phyloP scores from a whole-genome alignment of 2,888 invertebrate species.

The Drosophila atripex region DNA sequence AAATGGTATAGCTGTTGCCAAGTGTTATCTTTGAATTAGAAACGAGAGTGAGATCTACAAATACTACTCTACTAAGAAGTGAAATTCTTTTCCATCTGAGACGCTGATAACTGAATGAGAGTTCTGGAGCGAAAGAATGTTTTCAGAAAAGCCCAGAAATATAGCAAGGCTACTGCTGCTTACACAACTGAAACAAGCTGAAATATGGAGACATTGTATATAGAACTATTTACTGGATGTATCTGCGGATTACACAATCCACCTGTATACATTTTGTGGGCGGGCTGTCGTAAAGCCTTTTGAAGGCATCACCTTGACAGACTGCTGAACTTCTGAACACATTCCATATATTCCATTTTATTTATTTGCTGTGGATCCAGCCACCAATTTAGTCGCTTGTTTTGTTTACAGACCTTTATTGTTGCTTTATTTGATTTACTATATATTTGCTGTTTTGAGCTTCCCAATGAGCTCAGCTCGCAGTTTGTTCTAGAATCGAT shows the following conservation, averaged over 20 bases:
- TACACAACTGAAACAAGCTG: conserved; percentile 31
- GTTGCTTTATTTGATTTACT: conserved; percentile 50
- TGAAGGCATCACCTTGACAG: conserved; percentile 35
- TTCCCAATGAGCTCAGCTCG: conserved; percentile 67
- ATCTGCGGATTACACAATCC: conserved; percentile 32
- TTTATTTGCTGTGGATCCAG: no score
- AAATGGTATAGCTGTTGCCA: conserved; percentile 23
- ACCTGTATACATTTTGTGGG: conserved; percentile 37
- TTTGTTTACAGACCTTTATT: conserved; percentile 40
- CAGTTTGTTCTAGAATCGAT: conserved; percentile 56
- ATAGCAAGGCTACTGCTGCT: conserved; percentile 19
- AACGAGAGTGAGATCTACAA: conserved; percentile 18
- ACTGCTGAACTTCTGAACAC: no score
- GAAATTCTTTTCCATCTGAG: conserved; percentile 21
- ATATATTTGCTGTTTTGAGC: conserved; percentile 50
- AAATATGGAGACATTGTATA: conserved; percentile 24
- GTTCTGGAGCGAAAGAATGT: neutral
- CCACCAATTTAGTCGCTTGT: no score
- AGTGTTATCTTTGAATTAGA: conserved; percentile 26
- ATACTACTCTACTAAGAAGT: conserved; percentile 1
- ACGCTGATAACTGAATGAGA: conserved; percentile 4
- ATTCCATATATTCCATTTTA: no score
- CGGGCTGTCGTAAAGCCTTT: conserved; percentile 38
- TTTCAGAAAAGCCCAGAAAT: neutral
- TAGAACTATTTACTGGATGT: conserved; percentile 5